Percentiles rank a stretch among this genome's conserved stretches.
Conservation (phyloP, 2,888 invertebrate species). For the Cenopis cana region DNA sequence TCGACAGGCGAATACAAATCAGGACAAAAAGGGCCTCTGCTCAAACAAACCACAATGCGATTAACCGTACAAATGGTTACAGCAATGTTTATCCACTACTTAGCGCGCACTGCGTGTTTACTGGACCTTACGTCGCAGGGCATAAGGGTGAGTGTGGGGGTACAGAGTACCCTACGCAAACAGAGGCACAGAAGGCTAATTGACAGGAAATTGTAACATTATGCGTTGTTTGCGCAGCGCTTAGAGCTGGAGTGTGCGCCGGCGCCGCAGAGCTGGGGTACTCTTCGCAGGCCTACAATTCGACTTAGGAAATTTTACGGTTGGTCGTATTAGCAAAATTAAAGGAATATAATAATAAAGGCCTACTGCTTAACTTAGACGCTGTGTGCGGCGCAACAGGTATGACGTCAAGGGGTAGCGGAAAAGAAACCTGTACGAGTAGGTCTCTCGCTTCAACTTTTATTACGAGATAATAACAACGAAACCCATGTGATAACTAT, state of each 20-base stretch:
- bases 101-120: constrained; percentile 10
- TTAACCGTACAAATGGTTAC: constrained; percentile 54
- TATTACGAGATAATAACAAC: too few relatives aligned
- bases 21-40: constrained; percentile 1
- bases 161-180: constrained; percentile 48
- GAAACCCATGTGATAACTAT: too few relatives aligned
- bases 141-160: constrained; percentile 30
- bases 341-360: too few relatives aligned
- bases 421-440: too few relatives aligned
- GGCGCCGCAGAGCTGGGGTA: not conserved
- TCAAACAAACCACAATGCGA: constrained; percentile 42
- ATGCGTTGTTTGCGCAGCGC: constrained; percentile 64
- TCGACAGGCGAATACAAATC: constrained; percentile 15
- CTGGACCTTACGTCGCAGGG: constrained; percentile 5
- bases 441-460: too few relatives aligned
- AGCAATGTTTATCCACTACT: constrained; percentile 44
- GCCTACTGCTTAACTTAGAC: too few relatives aligned
- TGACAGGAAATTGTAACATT: constrained; percentile 76
- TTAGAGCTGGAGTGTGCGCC: constrained; percentile 51
- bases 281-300: not conserved
- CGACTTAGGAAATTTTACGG: not conserved
- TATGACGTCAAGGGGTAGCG: too few relatives aligned
- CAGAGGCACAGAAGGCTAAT: constrained; percentile 62
- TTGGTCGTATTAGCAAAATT: not conserved
- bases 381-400: too few relatives aligned